Base-by-base conservation (phyloP, 2,888 invertebrate genomes). In the Didymodactylos carnosus region DNA sequence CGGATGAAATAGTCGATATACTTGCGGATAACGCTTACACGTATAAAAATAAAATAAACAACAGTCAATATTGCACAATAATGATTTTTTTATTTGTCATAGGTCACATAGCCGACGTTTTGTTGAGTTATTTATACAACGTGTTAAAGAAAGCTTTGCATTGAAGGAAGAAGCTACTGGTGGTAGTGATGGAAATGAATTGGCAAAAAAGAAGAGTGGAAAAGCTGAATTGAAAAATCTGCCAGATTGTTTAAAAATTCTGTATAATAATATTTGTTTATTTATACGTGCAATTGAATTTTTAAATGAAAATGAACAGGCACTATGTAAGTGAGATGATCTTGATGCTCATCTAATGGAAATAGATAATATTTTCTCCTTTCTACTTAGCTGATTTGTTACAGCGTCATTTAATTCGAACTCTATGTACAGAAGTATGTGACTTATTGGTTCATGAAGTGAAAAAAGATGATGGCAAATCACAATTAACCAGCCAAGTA, bases 211-310 rank as follows among this genome's bases (percentile, higher is more conserved):
- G 35, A 25, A 40, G 14, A 71, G 62, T 14, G 19, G 62, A 8
- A 62, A 62, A 11, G 35, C 3, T 62, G 62, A 62, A 62, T 71
- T 71, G 7, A 74, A 74, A 71, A 62, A 74, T 35, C 39, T 91
- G 46, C 90, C 91, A 83, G 91, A 92, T 78, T 90, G 89, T 80
- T 85, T 94, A 5, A 90, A 91, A 80, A 87, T 88, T 72, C 84
- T 91, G 11, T 35, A 62, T 62, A 35, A n/a, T n/a, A 35, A 62
- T n/a, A 62, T 62, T 62, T 62, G 62, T 62, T 35, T 62, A 62
- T 62, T 62, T 62, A 19, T 35, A 62, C 62, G n/a, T 62, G 29
- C 62, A 62, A 62, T 62, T 62, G 62, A 62, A 62, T 35, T 35
- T 10, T 62, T 62, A 35, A 6, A 29, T n/a, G 62, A 62, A 35